Evolutionary conservation across 2,113 vertebrate species (phyloP).

Genomic region (Vicugna pacos): DNA sequence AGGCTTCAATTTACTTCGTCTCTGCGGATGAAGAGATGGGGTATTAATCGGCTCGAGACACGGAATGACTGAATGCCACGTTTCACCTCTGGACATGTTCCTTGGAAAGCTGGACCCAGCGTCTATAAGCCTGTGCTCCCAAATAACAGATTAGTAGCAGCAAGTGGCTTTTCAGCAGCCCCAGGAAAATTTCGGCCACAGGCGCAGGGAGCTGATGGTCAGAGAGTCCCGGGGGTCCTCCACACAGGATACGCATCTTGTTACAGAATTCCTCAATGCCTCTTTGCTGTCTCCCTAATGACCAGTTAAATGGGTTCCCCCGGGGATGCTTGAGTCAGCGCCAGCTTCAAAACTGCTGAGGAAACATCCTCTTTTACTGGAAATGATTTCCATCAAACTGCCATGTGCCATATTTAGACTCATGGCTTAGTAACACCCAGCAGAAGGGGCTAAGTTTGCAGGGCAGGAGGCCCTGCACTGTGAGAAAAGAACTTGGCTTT

Average conservation of each 20-base stretch:
- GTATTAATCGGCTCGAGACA: slow-evolving; percentile 66
- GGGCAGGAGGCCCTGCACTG: slow-evolving; percentile 79
- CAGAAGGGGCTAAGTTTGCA: slow-evolving; percentile 81
- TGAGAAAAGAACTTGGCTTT: slow-evolving; percentile 82
- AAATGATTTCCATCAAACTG: slow-evolving; percentile 89
- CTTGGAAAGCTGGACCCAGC: slow-evolving; percentile 73
- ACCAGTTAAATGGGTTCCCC: slow-evolving; percentile 88
- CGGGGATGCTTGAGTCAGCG: slow-evolving; percentile 88
- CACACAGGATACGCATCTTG: slow-evolving; percentile 86
- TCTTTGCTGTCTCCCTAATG: slow-evolving; percentile 90
- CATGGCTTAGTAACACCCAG: slow-evolving; percentile 82
- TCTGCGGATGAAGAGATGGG: slow-evolving; percentile 37
- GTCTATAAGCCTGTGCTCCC: slow-evolving; percentile 64
- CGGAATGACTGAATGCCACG: slow-evolving; percentile 70
- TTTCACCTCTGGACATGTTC: slow-evolving; percentile 66
- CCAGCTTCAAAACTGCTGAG: slow-evolving; percentile 90
- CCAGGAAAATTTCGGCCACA: slow-evolving; percentile 81
- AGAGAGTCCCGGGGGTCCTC: slow-evolving; percentile 83
- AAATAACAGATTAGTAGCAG: slow-evolving; percentile 71
- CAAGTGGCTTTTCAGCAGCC: slow-evolving; percentile 71
- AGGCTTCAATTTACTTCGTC: background rate
- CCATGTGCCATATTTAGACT: slow-evolving; percentile 87
- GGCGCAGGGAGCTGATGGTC: slow-evolving; percentile 77
- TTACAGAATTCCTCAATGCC: slow-evolving; percentile 90
- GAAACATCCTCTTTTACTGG: slow-evolving; percentile 93